Conservation (phyloP, 2,888 invertebrate genomes). For the Pyrrhosoma nymphula region DNA sequence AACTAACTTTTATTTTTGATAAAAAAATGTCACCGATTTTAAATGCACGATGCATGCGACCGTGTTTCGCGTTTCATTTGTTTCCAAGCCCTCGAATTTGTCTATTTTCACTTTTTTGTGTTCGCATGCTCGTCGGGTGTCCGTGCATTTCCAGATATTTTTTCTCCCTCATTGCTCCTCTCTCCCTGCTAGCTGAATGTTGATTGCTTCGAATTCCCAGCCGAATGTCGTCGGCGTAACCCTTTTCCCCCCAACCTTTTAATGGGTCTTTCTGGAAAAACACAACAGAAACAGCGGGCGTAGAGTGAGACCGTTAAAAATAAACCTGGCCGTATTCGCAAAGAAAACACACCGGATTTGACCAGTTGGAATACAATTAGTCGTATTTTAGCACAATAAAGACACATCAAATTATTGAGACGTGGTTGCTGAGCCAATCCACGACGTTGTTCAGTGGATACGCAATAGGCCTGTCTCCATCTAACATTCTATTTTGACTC, state of each 20-base stretch:
- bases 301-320: neutral
- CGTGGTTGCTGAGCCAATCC: neutral
- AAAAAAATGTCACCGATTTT: slow-evolving; percentile 44
- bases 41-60: slow-evolving; percentile 25
- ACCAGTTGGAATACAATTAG: neutral
- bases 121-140: slow-evolving; percentile 19
- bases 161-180: neutral
- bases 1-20: slow-evolving; percentile 23
- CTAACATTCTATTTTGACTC: neutral
- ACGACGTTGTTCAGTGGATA: neutral
- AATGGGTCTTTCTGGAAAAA: neutral
- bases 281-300: neutral
- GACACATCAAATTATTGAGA: neutral
- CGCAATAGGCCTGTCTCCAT: neutral
- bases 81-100: neutral
- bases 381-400: neutral
- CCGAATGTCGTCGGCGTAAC: slow-evolving; percentile 24
- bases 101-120: slow-evolving; percentile 39
- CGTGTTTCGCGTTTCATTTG: slow-evolving; percentile 21
- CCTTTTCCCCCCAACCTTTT: neutral
- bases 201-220: slow-evolving; percentile 55
- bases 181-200: slow-evolving; percentile 31
- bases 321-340: neutral
- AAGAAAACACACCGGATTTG: neutral
- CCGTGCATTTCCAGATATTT: slow-evolving; percentile 33